Percentiles rank a stretch among this genome's conserved stretches.
Conservation (phyloP, 2,113 vertebrate species). For the Lepus europaeus region DNA sequence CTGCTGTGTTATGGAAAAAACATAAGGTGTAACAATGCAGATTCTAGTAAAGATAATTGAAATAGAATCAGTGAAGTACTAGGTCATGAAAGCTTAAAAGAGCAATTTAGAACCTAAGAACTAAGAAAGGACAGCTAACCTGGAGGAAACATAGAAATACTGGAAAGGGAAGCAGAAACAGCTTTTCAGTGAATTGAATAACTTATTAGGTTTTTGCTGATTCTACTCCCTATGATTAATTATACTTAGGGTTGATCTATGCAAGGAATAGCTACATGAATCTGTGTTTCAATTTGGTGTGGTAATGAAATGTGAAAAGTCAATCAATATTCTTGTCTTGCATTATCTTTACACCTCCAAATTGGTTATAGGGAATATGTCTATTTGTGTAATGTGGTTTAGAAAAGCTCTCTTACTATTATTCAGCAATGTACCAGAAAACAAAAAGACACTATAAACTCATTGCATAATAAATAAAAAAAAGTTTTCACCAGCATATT, state of each 20-base stretch:
- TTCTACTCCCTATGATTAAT: neutral
- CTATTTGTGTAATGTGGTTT: neutral
- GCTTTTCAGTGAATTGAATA: neutral
- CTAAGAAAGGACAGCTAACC: neutral
- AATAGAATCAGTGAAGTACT: neutral
- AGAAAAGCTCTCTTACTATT: neutral
- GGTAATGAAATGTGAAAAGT: constrained; percentile 6
- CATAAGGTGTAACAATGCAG: neutral
- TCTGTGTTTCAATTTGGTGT: constrained; percentile 9
- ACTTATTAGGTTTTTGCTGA: neutral
- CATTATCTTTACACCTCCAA: neutral
- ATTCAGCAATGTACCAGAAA: neutral
- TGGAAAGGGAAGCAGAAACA: neutral
- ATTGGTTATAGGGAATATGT: constrained; percentile 24
- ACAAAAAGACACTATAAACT: neutral
- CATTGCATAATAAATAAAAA: constrained; percentile 25
- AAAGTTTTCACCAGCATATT: neutral
- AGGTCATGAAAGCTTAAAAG: neutral
- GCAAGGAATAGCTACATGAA: neutral
- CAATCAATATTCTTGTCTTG: neutral
- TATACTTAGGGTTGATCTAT: constrained; percentile 27
- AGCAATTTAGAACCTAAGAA: constrained; percentile 46
- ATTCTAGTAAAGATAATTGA: neutral
- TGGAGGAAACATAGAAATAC: neutral
- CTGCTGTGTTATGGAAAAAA: neutral